Evolutionary conservation across 2,113 vertebrate genomes (phyloP), one percentile per base, ranked within the genome.

Genomic region (Oceanodroma tethys): DNA sequence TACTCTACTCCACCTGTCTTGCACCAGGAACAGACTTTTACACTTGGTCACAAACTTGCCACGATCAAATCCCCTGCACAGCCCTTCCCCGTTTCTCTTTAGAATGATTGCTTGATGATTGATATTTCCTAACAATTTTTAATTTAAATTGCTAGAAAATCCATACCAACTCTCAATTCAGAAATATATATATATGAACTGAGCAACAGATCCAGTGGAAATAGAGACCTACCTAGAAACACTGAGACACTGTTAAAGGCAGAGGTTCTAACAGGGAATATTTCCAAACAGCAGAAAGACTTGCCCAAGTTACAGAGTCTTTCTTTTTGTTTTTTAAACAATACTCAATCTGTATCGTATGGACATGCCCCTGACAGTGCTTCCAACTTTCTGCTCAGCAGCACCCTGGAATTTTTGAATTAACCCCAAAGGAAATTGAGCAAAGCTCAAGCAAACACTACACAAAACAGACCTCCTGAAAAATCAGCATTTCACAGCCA

Each of bases 321-420:
- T 58, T 38, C 19, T 23, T 60, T 84, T 36, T 66, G 38, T 58
- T 90, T 94, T 56, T 70, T 90, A 72, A 91, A 78, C 62, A 85
- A 55, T 38, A 36, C 18, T 62, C 27, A 7, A 50, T 66, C 47
- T 55, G 16, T 72, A 73, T 30, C 10, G 27, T 42, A 59, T 11
- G n/a, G 38, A 73, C 16, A 0, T 76, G 82, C 21, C 63, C 43
- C 81, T 67, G 38, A 52, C 36, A 45, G 20, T 36, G 45, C 47
- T 82, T 93, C 88, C 76, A 83, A 96, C 90, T 94, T 95, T 93
- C 56, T 75, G 65, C 87, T 96, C 63, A 81, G 80, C 71, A 96
- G 30, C 23, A 81, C 11, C 47, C 55, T 81, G 40, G 30, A 86
- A 90, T 93, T 79, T 91, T 63, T 59, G 2, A 91, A 82, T 94